Conservation (phyloP, 2,888 invertebrate species). For the Blastobasis adustella region DNA sequence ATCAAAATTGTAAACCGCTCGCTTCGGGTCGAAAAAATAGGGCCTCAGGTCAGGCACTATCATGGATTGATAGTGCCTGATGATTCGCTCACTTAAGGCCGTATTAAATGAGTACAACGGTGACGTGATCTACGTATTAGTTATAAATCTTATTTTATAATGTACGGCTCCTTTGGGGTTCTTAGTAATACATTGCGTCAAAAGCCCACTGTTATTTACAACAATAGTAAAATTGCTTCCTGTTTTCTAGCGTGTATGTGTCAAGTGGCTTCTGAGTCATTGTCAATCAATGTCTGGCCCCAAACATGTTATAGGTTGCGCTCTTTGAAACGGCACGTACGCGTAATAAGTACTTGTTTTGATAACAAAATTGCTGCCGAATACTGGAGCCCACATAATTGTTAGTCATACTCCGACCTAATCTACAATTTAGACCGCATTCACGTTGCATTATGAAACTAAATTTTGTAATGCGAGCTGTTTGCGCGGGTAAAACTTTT, state of each 20-base stretch:
- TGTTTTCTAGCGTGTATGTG: conserved; percentile 9
- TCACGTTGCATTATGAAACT: conserved; percentile 28
- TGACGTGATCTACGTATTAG: too few species aligned
- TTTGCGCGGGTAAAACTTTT: conserved; percentile 30
- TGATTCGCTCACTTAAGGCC: too few species aligned
- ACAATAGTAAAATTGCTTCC: conserved; percentile 7
- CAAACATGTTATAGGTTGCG: conserved; percentile 8
- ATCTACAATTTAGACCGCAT: conserved; percentile 20
- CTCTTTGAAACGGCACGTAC: conserved; percentile 19
- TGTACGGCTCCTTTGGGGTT: too few species aligned
- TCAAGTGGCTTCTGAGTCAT: conserved; percentile 29
- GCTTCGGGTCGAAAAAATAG: too few species aligned
- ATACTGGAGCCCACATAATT: conserved; percentile 6
- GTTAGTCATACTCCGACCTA: conserved; percentile 13
- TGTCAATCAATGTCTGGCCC: conserved; percentile 23
- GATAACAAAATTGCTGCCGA: conserved; percentile 2
- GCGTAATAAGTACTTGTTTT: neutral
- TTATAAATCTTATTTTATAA: too few species aligned
- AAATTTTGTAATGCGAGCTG: conserved; percentile 16
- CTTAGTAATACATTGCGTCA: too few species aligned
- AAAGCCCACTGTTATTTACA: too few species aligned
- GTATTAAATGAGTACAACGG: too few species aligned
- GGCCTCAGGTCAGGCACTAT: too few species aligned
- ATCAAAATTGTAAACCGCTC: too few species aligned
- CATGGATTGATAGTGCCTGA: too few species aligned